Conservation (phyloP, 2,113 vertebrate species). For the Cinclus mexicanus region DNA sequence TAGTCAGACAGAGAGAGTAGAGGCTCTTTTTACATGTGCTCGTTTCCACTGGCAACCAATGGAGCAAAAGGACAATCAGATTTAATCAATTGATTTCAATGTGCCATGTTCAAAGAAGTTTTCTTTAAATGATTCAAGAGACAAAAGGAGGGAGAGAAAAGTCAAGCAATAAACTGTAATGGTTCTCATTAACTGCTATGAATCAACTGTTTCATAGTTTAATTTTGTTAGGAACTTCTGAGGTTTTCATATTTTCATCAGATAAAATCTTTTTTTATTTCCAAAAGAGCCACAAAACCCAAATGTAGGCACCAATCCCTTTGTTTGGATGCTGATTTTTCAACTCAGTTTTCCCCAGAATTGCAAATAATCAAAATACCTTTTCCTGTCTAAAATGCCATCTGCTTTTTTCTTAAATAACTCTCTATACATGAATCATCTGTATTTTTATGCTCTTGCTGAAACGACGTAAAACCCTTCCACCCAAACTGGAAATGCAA, state of each 20-base stretch:
- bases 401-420: not conserved
- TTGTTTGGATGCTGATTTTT: not conserved
- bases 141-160: slow-evolving; percentile 5
- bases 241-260: not conserved
- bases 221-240: not conserved
- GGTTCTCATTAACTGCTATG: not conserved
- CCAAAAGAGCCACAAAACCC: not conserved
- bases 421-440: not conserved
- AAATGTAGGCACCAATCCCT: not conserved
- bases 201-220: not conserved
- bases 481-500: not conserved
- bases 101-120: not conserved
- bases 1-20: not conserved
- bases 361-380: not conserved
- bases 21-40: not conserved
- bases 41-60: slow-evolving; percentile 25
- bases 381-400: not conserved
- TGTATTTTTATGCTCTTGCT: not conserved
- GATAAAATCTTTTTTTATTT: not conserved
- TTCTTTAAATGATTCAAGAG: not conserved
- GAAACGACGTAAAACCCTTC: not conserved
- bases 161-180: slow-evolving; percentile 9
- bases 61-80: slow-evolving; percentile 18
- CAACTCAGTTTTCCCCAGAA: not conserved
- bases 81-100: not conserved